Percentiles rank a stretch among this genome's conserved stretches.
Evolutionary conservation across 2,888 invertebrate genomes (phyloP).

Genomic region (Hoplodrina ambigua): DNA sequence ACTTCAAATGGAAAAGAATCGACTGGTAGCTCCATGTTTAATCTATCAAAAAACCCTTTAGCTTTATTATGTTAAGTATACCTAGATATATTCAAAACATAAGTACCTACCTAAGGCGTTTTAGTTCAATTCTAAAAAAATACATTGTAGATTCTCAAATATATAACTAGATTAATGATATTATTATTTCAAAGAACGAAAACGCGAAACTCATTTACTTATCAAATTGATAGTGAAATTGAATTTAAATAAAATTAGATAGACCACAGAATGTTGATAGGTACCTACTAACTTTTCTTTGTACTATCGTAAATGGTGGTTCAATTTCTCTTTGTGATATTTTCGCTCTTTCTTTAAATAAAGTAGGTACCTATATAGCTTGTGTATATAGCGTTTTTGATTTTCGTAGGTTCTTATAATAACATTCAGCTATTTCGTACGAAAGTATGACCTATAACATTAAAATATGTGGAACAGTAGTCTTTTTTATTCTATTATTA

Average conservation of each 20-base stretch:
- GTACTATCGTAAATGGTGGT: slow-evolving; percentile 9
- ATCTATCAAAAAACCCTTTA: no score
- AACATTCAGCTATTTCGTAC: no score
- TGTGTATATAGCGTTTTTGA: no score
- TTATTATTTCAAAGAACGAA: neutral
- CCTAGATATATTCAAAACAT: neutral
- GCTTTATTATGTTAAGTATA: neutral
- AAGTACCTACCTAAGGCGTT: neutral
- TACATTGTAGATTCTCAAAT: neutral
- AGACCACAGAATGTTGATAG: slow-evolving; percentile 29
- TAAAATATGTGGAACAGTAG: no score
- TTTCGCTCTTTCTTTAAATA: slow-evolving; percentile 24
- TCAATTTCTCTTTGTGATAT: slow-evolving; percentile 36
- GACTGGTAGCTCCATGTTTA: no score
- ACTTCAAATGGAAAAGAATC: no score
- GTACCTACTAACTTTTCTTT: slow-evolving; percentile 21
- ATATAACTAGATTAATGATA: neutral
- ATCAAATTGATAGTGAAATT: slow-evolving; percentile 40
- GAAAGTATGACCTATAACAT: no score
- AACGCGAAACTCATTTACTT: slow-evolving; percentile 5
- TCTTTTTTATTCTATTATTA: no score
- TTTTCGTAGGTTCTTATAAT: no score
- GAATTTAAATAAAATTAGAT: slow-evolving; percentile 39
- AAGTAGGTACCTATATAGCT: no score
- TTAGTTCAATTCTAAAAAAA: neutral